Conservation (phyloP, 1,140 invertebrate genomes). For the Sesamia nonagrioides region DNA sequence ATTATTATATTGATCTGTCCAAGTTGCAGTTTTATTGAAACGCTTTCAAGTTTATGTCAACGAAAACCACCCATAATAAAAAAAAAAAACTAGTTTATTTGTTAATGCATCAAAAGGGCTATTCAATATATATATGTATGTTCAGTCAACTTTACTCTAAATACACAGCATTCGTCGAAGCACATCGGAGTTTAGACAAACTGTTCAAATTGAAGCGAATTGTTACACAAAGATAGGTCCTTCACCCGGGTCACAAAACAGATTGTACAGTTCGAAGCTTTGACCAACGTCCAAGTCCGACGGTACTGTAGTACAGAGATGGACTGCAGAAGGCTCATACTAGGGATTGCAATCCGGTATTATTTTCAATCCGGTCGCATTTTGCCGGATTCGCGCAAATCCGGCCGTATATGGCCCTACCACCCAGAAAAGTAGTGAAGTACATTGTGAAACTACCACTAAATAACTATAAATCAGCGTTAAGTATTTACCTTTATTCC, state of each 20-base stretch:
- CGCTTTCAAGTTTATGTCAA: not conserved
- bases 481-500: too few relatives aligned
- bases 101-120: not conserved
- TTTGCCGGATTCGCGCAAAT: too few relatives aligned
- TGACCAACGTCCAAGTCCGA: conserved; percentile 30
- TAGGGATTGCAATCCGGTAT: not conserved
- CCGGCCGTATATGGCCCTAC: too few relatives aligned
- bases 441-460: too few relatives aligned
- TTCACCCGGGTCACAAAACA: conserved; percentile 31
- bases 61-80: not conserved
- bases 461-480: too few relatives aligned
- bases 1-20: too few relatives aligned
- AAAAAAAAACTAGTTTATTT: not conserved
- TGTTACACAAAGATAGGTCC: conserved; percentile 35
- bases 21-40: too few relatives aligned
- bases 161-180: conserved; percentile 6
- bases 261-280: conserved; percentile 13
- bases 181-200: conserved; percentile 16
- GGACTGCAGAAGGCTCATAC: not conserved
- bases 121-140: conserved; percentile 3
- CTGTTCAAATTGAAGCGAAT: conserved; percentile 29
- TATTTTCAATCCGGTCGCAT: too few relatives aligned
- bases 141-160: not conserved
- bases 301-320: not conserved
- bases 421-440: too few relatives aligned